Evolutionary conservation across 2,888 invertebrate species (phyloP), one percentile per base, ranked within the genome.

Genomic region (Amiota minor): DNA sequence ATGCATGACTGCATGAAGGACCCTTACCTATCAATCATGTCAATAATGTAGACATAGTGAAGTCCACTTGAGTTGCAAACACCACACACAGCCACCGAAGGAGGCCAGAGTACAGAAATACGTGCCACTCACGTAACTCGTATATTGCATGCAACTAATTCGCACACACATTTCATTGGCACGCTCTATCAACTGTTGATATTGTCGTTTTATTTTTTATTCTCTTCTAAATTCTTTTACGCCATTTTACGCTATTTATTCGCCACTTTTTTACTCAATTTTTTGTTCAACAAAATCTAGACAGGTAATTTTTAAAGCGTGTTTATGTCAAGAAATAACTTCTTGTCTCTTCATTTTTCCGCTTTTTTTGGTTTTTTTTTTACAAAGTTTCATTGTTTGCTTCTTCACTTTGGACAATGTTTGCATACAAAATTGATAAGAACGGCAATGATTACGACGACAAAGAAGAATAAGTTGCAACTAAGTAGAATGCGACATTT

Each of bases 371-470:
- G n/a, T n/a, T n/a, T n/a, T n/a, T n/a, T n/a, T n/a, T n/a, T n/a
- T n/a, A n/a, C 76, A 79, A 75, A 80, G 79, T 76, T 84, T 78
- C 79, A 72, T 53, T 78, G 81, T 80, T 81, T 76, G 78, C 76
- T 76, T 77, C 81, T 81, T 80, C 81, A 82, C 81, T 85, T 88
- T 84, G 82, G 81, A 86, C 84, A 86, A 81, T 87, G 87, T 86
- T 88, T 87, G 87, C 87, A 85, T 88, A 86, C 81, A 77, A 83
- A 86, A 85, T 86, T 85, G 83, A 84, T 83, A 83, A 76, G 79
- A 82, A 35, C 35, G 6, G 0, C 6, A 8, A 6, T 6, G 6
- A 35, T 35, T 1, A 2, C 6, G 35, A 35, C 6, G 35, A 35
- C 35, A 35, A 35, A 35, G 35, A 35, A 35, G 35, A 35, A 35